Evolutionary conservation across 1,140 invertebrate species (phyloP), one percentile per base, ranked within the genome.

Genomic region (Ceratosolen fusciceps): DNA sequence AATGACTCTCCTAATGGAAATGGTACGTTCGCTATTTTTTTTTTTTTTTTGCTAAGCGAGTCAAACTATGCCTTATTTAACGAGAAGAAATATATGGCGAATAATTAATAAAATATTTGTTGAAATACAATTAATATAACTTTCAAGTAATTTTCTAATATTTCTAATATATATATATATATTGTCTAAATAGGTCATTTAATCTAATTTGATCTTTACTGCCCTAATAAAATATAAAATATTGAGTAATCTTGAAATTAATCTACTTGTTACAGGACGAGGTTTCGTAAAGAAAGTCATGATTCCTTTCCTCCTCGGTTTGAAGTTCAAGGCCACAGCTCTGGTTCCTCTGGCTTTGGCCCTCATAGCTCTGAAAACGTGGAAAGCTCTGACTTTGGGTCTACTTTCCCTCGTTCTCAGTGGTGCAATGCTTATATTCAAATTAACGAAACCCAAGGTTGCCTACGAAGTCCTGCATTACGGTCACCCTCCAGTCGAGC

Each of bases 291-390:
- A 95, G 88, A 96, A 95, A 88, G 93, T 96, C 34, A 92, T 96
- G 85, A 93, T 96, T 77, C 95, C 95, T 26, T 96, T 96, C 92
- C 91, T 96, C 37, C 89, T 96, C 78, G 95, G 95, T 82, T 90
- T 96, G 75, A 96, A 96, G 88, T 95, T 96, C 90, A 96, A 96
- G 89, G 93, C 95, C 47, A 95, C 95, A 1, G 94, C 95, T 21
- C 87, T 96, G 83, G 94, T 96, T 16, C 95, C 95, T 0, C 86
- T 96, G 39, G 95, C 95, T 9, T 90, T 96, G 29, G 94, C 95
- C 70, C 90, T 96, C 65, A 96, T 96, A 85, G 95, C 95, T 0
- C 88, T 96, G 26, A 96, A 96, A 87, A 96, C 95, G 31, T 96
- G 95, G 95, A 96, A 96, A 86, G 95, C 95, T 31, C 90, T 96